These are phyloP conservation scores for Lepidochrysops patricia DNA, from an alignment of 2,888 invertebrate genomes.

Conservation along the genomic window DNA sequence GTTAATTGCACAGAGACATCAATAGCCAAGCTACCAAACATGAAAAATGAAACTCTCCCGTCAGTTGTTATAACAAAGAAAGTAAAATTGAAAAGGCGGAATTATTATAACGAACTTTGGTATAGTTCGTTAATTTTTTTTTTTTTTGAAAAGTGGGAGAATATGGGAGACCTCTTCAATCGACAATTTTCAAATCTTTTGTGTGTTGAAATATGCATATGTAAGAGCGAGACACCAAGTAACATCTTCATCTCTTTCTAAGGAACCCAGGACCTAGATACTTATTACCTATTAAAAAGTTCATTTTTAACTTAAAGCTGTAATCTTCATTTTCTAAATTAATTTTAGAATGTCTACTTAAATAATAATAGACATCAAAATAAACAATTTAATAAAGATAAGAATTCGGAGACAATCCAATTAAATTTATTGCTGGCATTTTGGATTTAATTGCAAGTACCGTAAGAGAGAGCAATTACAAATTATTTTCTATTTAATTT, in stretches of 20 bases:
- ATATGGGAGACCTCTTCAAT: background rate
- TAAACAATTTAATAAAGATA: constrained; percentile 1
- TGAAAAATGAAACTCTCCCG: background rate
- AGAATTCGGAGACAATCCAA: background rate
- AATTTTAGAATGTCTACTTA: background rate
- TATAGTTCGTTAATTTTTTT: background rate
- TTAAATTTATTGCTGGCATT: background rate
- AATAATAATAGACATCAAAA: background rate
- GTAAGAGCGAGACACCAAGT: background rate
- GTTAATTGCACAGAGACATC: background rate
- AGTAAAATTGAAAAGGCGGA: constrained; percentile 4
- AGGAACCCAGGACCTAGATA: too few relatives aligned
- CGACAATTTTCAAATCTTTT: too few relatives aligned
- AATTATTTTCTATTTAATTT: constrained; percentile 1
- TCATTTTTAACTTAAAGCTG: too few relatives aligned
- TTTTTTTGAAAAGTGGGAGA: constrained; percentile 3
- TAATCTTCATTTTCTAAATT: background rate
- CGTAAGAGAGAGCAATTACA: background rate
- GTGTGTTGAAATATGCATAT: too few relatives aligned
- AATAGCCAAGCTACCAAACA: background rate
- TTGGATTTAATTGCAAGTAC: background rate
- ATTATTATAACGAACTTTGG: background rate
- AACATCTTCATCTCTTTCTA: too few relatives aligned
- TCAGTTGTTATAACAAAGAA: background rate
- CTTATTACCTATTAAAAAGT: too few relatives aligned